Evolutionary conservation across 2,888 invertebrate species (phyloP).

Genomic region (Apodemia mormo): DNA sequence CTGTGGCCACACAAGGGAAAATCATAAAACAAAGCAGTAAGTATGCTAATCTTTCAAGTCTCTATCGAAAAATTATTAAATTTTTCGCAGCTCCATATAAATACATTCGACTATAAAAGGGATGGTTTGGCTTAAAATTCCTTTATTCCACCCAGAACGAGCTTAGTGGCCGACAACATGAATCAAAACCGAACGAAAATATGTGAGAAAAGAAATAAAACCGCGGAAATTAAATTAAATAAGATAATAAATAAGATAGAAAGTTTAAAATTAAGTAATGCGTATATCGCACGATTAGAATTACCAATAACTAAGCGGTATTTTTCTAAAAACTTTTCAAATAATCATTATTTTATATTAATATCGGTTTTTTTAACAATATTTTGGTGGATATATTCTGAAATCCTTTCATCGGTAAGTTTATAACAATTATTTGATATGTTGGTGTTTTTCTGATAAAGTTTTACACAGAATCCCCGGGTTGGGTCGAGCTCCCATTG

Average conservation of each 20-base stretch:
- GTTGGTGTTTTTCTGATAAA: not conserved
- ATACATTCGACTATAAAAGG: conserved; percentile 48
- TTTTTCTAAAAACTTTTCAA: conserved; percentile 18
- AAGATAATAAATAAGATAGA: conserved; percentile 66
- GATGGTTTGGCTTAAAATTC: conserved; percentile 34
- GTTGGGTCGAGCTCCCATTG: too few species aligned
- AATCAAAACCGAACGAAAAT: conserved; percentile 47
- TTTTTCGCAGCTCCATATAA: conserved; percentile 26
- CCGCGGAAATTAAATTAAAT: conserved; percentile 58
- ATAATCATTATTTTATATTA: conserved; percentile 23
- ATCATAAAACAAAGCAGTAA: too few species aligned
- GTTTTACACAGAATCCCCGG: too few species aligned
- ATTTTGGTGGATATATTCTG: conserved; percentile 30
- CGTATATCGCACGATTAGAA: conserved; percentile 50
- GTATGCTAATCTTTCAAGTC: not conserved
- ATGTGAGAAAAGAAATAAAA: conserved; percentile 62
- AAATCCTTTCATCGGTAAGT: conserved; percentile 28
- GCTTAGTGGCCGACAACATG: conserved; percentile 49
- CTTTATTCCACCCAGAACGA: conserved; percentile 43
- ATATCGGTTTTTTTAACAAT: conserved; percentile 24
- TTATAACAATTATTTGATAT: not conserved
- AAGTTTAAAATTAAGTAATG: conserved; percentile 51
- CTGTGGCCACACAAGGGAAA: too few species aligned
- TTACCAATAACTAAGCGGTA: conserved; percentile 36
- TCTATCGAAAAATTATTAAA: not conserved